A percentile compares a stretch with the other conserved stretches of the same genome.
These are phyloP conservation scores for Helarctos malayanus DNA, from an alignment of 2,797 vertebrate species.

Conservation along the genomic window DNA sequence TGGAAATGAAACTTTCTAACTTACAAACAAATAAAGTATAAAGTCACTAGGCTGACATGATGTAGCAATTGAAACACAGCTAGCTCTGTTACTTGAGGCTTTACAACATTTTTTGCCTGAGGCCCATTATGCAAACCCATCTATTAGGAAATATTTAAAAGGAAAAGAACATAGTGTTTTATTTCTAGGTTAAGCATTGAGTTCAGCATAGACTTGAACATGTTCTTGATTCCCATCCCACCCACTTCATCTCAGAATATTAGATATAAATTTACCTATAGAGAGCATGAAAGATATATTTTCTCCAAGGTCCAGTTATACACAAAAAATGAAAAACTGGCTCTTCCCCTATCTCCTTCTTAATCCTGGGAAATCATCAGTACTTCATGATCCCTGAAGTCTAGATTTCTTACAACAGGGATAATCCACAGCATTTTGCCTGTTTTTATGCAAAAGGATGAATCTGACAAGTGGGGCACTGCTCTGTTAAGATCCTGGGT, in stretches of 20 bases:
- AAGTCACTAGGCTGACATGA: not conserved
- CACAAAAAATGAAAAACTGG: not conserved
- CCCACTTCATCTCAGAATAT: not conserved
- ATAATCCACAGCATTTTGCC: not conserved
- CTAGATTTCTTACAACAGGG: not conserved
- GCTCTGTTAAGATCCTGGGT: not conserved
- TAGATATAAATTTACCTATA: not conserved
- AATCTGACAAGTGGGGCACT: not conserved
- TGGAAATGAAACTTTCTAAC: slow-evolving; percentile 46
- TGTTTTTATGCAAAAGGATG: not conserved
- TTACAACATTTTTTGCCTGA: not conserved
- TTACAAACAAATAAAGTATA: slow-evolving; percentile 38
- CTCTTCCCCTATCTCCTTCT: not conserved
- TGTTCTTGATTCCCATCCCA: not conserved
- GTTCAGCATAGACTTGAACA: not conserved
- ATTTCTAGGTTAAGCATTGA: not conserved
- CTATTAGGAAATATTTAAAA: slow-evolving; percentile 34
- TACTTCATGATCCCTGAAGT: not conserved
- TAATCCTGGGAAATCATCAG: not conserved
- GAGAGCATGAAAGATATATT: not conserved
- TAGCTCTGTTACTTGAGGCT: not conserved
- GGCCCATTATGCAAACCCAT: not conserved
- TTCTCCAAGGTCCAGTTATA: not conserved
- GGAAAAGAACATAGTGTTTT: not conserved
- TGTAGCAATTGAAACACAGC: not conserved